These are phyloP conservation scores for Eudorcas thomsonii DNA, from an alignment of 2,113 vertebrate genomes.

Conservation along the genomic window DNA sequence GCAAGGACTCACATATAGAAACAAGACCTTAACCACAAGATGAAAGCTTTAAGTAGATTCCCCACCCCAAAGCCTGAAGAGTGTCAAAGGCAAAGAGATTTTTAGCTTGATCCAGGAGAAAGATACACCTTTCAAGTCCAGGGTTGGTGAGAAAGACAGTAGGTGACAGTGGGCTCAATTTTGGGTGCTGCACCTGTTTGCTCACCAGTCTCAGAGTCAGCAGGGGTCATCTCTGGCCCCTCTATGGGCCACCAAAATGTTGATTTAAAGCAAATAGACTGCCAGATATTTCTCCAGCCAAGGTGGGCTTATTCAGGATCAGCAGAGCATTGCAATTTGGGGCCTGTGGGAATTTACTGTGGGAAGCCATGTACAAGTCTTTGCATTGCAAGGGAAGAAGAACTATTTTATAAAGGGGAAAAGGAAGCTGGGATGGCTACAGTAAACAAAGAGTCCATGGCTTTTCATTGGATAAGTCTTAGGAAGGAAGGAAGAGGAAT, in stretches of 20 bases:
- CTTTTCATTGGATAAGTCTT: not conserved
- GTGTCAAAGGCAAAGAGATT: not conserved
- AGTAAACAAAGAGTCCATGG: not conserved
- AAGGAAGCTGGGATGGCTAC: not conserved
- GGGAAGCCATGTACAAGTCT: not conserved
- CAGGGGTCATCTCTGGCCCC: not conserved
- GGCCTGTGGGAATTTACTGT: not conserved
- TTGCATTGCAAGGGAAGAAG: not conserved
- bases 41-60: not conserved
- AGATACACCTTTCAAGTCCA: not conserved
- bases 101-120: not conserved
- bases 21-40: not conserved
- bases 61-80: not conserved
- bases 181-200: not conserved
- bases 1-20: not conserved
- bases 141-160: not conserved
- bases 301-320: not conserved
- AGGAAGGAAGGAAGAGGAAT: not conserved
- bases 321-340: not conserved
- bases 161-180: not conserved
- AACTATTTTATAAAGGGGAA: not conserved
- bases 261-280: not conserved
- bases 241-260: not conserved
- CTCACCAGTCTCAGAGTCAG: not conserved
- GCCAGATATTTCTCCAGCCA: not conserved